Base-by-base conservation (phyloP, 2,888 invertebrate genomes). In the Synanthedon andrenaeformis region DNA sequence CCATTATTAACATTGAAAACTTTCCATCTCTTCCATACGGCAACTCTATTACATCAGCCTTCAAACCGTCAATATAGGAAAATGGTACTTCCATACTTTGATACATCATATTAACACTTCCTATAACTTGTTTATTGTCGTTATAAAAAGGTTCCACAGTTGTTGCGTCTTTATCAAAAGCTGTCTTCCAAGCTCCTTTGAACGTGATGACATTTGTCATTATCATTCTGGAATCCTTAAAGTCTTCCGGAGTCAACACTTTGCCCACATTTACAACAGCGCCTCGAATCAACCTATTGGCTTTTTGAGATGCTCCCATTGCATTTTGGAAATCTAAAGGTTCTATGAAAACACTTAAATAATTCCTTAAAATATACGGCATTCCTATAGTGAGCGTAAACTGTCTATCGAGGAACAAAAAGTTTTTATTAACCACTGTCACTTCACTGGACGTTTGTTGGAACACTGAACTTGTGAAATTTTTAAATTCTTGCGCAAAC, bases 51-150 rank as follows among this genome's bases (percentile, higher is more conserved):
- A 90, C 89, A 59, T 90, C 89, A 1, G 90, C 89, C 50, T 89
- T 86, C 53, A 93, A 67, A 0, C 80, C 73, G 35, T 83, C 76
- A 14, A 91, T 79, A 56, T 89, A 86, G 1, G 89, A 86, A 65
- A 89, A 92, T 0, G 90, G 87, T 52, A 91, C 90, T 49, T 82
- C 72, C 0, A 87, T 89, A 58, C 88, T 83, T 60, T 91, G 90
- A 58, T 88, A 89, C 94, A 96, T 95, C 93, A 95, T 94, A 55
- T 91, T 89, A 0, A 93, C 92, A 57, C 82, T 73, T 0, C 90
- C 90, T 11, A 88, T 66, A 13, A 76, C 66, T 6, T 72, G 66
- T 49, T 85, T 89, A 19, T 86, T 71, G 58, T 92, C 92, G 62
- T 91, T 85, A 62, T 86, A 90, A 65, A 93, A 93, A 0, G 85